Evolutionary conservation across 2,113 vertebrate species (phyloP), one percentile per base, ranked within the genome.

Genomic region (Menidia beryllina): DNA sequence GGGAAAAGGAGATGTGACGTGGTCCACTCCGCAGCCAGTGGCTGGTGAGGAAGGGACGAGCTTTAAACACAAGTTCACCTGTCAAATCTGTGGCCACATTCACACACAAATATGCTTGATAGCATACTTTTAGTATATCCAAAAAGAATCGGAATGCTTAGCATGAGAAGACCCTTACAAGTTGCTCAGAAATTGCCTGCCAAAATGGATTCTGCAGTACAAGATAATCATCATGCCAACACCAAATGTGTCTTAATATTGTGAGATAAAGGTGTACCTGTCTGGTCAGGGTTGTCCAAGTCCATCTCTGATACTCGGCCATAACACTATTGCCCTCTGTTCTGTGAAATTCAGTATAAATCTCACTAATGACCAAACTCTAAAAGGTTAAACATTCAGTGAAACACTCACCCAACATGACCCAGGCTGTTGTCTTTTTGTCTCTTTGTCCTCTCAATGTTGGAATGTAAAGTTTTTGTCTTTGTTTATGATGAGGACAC

Each of bases 1-100:
- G 80, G 72, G 48, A 59, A 56, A n/a, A 48, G 79, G 75, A 69
- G 77, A 76, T 6, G 73, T 73, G 79, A 78, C 19, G 52, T 26
- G 23, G 23, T 55, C 62, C 65, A 72, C 45, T 75, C 77, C 66
- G 69, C 54, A 17, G 68, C 36, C 34, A 62, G 62, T 77, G 13
- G 17, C 55, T 72, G 47, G 62, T 75, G 84, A 79, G 59, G 55
- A 57, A 49, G 55, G 67, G 39, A 72, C 47, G 60, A 43, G 54
- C 36, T 49, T 54, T 65, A 5, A 51, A 71, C 68, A 72, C 64
- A 27, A 30, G 39, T 72, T 58, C 72, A 80, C 69, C 85, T 90
- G 88, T 83, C 83, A 87, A 73, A 77, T 57, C 47, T 50, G 51
- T 26, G 48, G 17, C 39, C 61, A 11, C 38, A 52, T 58, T 72